Evolutionary conservation across 1,140 invertebrate genomes (phyloP), one percentile per base, ranked within the genome.

Genomic region (Pseudomyrmex sp.): DNA sequence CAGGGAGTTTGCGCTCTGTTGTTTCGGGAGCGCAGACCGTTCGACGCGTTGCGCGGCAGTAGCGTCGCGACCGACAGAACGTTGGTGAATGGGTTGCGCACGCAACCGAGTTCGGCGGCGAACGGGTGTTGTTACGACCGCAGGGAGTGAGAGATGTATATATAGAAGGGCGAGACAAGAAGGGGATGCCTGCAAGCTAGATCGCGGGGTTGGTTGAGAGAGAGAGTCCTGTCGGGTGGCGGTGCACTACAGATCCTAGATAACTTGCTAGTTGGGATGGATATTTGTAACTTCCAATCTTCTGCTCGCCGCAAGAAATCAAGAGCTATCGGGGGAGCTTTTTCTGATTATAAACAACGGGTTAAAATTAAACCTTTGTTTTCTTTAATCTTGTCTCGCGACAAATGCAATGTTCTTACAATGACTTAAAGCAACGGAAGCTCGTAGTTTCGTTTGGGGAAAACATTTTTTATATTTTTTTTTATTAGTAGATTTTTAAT

Each of bases 121-220:
- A 88, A 84, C 82, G 85, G 86, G 76, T 80, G 76, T 72, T 59
- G 76, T 80, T 80, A 59, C 76, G 76, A 80, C 70, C 85, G 72
- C 72, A 7, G 35, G 3, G n/a, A 9, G 69, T 18, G 12, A 18
- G 68, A 35, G 20, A 1, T 23, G 20, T 35, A 3, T 35, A 35
- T 2, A 35, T 5, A 26, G 44, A 26, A 48, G 56, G 56, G 26
- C 52, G n/a, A 54, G 54, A 35, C 44, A 26, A 66, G 73, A 68
- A 74, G 69, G 61, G 73, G 75, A 18, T 76, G 65, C 52, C 12
- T 46, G 63, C 35, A 46, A 54, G 63, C 66, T 44, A 80, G 65
- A 35, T 48, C 54, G 20, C 76, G 48, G 61, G 62, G 61, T 50
- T 77, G 74, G 10, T 26, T 18, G 18, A 18, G n/a, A 35, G n/a